These are phyloP conservation scores for Noctuana brunneofusca DNA, from an alignment of 2,888 invertebrate genomes.

Conservation along the genomic window DNA sequence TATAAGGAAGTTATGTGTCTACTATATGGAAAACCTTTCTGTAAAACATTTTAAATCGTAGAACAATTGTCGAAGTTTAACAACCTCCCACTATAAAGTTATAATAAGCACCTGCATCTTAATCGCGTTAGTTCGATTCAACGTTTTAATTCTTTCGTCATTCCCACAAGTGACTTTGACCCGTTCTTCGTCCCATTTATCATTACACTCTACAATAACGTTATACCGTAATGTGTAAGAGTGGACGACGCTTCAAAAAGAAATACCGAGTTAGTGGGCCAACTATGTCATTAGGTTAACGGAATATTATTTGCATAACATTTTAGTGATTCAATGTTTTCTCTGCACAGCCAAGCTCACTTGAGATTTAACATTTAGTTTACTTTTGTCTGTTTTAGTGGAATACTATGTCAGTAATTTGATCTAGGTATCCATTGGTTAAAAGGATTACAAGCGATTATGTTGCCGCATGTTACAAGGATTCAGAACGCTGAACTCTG, in stretches of 20 bases:
- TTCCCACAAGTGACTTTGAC: constrained; percentile 67
- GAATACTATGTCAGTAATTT: too few species aligned
- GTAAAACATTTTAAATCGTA: too few species aligned
- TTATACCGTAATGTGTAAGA: constrained; percentile 74
- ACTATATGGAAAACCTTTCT: too few species aligned
- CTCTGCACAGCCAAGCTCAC: constrained; percentile 18
- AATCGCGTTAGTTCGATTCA: background rate
- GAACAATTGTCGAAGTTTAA: constrained; percentile 1
- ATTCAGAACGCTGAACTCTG: constrained; percentile 65
- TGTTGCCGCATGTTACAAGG: constrained; percentile 55
- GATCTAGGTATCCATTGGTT: constrained; percentile 40
- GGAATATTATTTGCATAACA: constrained; percentile 64
- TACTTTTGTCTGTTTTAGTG: background rate
- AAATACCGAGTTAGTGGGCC: constrained; percentile 67
- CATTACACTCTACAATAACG: constrained; percentile 54
- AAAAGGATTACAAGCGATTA: constrained; percentile 72
- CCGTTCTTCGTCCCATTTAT: constrained; percentile 62
- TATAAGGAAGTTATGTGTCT: too few species aligned
- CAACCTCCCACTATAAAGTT: background rate
- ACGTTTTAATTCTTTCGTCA: constrained; percentile 49
- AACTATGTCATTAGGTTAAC: constrained; percentile 77
- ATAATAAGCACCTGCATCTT: background rate
- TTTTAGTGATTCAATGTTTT: constrained; percentile 49
- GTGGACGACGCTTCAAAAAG: constrained; percentile 53
- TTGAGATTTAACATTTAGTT: constrained; percentile 3